These are phyloP conservation scores for Platynereis dumerilii DNA, from an alignment of 2,888 invertebrate species.

Conservation along the genomic window DNA sequence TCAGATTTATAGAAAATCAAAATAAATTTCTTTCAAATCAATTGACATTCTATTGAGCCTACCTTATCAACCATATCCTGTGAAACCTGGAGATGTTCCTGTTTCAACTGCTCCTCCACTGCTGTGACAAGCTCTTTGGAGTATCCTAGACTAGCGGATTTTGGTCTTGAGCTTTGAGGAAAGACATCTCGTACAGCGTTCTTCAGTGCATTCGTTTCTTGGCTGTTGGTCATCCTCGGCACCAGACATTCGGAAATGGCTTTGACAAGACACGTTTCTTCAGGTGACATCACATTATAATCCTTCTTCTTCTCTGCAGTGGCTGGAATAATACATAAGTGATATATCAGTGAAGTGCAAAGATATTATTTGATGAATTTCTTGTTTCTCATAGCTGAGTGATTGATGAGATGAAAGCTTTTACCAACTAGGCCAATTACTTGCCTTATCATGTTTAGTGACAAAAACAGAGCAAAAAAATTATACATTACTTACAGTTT, in stretches of 20 bases:
- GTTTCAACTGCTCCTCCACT: constrained; percentile 53
- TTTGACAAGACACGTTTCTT: constrained; percentile 52
- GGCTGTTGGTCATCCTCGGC: constrained; percentile 44
- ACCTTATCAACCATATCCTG: constrained; percentile 52
- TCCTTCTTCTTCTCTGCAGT: neutral
- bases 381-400: no score
- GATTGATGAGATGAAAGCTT: no score
- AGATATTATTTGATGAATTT: no score
- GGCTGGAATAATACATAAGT: no score
- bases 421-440: no score
- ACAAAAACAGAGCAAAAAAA: no score
- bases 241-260: constrained; percentile 45
- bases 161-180: constrained; percentile 43
- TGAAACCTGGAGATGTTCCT: constrained; percentile 49
- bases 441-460: no score
- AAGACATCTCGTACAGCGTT: constrained; percentile 53
- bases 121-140: constrained; percentile 46
- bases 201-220: constrained; percentile 39
- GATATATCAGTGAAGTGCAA: no score
- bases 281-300: constrained; percentile 28
- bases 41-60: no score
- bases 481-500: no score
- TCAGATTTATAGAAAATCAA: no score
- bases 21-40: no score
- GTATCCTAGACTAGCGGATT: constrained; percentile 36